Percentiles rank a stretch among this genome's conserved stretches.
Conservation (phyloP, 2,888 invertebrate species). For the Caenorhabditis sp. region DNA sequence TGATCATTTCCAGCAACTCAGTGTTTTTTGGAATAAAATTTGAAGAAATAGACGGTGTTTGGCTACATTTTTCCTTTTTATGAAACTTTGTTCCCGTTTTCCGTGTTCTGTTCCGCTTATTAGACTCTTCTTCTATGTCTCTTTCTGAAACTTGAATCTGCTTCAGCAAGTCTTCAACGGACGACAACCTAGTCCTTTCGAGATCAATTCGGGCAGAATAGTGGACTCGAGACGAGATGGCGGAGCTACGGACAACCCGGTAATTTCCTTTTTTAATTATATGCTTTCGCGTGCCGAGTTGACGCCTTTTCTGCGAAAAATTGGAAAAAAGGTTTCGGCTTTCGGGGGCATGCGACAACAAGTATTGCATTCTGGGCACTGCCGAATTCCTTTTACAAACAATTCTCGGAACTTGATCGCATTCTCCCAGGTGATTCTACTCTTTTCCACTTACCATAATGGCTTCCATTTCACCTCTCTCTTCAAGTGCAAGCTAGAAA, state of each 20-base stretch:
- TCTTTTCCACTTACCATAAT: no score
- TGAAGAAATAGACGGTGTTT: neutral
- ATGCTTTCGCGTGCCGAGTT: neutral
- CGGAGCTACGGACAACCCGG: neutral
- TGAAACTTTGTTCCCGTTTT: neutral
- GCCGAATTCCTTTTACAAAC: neutral
- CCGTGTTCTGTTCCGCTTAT: neutral
- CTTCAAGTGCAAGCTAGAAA: no score
- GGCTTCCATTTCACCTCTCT: no score
- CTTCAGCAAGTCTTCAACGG: no score
- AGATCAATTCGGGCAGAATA: no score
- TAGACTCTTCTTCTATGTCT: neutral
- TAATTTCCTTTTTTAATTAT: neutral
- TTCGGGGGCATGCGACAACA: neutral
- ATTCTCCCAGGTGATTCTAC: neutral
- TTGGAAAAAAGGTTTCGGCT: neutral
- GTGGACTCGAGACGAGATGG: slow-evolving; percentile 4
- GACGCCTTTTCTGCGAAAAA: neutral
- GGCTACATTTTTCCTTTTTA: neutral
- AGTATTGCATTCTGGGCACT: neutral
- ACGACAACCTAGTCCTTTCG: no score
- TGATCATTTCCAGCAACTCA: slow-evolving; percentile 29
- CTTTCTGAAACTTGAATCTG: neutral
- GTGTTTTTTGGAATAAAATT: slow-evolving; percentile 13
- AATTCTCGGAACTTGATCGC: neutral